These are phyloP conservation scores for Eurystomus gularis DNA, from an alignment of 2,113 vertebrate species.

Conservation along the genomic window DNA sequence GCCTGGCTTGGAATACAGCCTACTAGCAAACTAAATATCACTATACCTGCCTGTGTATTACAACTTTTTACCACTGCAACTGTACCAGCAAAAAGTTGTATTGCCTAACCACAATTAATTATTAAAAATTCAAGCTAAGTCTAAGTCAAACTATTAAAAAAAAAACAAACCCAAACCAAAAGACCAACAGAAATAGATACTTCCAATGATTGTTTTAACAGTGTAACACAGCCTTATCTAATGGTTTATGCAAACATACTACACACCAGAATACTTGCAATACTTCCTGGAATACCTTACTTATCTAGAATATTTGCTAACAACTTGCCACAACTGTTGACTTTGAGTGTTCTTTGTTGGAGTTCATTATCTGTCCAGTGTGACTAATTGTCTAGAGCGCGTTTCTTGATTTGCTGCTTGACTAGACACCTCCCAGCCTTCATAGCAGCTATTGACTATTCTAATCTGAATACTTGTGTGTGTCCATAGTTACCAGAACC, in stretches of 20 bases:
- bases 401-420: neutral
- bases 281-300: slow-evolving; percentile 11
- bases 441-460: neutral
- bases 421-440: neutral
- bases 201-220: neutral
- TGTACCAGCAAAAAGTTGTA: neutral
- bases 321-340: neutral
- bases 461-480: neutral
- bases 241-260: slow-evolving; percentile 12
- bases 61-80: neutral
- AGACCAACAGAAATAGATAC: neutral
- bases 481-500: neutral
- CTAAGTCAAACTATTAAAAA: neutral
- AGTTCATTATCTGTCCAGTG: neutral
- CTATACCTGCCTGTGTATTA: neutral
- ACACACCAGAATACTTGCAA: neutral
- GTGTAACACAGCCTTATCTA: neutral
- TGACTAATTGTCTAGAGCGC: neutral
- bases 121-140: neutral
- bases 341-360: neutral
- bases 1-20: neutral
- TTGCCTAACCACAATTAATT: neutral
- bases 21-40: neutral
- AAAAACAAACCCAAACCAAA: neutral
- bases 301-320: slow-evolving; percentile 35